These are phyloP conservation scores for Spinus pinus DNA, from an alignment of 2,797 vertebrate genomes.

Conservation along the genomic window DNA sequence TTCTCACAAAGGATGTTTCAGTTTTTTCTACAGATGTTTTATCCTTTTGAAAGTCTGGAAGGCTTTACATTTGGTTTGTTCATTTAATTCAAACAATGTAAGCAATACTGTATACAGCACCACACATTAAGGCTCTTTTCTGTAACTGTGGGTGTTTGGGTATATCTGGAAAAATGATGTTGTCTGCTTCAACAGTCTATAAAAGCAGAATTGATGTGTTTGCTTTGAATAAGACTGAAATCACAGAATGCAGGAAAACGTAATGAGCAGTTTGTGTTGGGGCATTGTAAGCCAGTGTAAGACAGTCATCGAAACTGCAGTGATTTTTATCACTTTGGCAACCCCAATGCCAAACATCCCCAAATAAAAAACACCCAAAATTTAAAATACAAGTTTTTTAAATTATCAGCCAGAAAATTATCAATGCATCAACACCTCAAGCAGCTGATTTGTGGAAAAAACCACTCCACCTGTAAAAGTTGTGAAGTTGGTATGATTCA, in stretches of 20 bases:
- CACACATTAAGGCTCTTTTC: background rate
- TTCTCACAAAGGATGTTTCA: background rate
- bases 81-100: background rate
- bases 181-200: background rate
- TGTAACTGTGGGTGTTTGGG: background rate
- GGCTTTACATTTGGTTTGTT: background rate
- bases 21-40: background rate
- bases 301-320: background rate
- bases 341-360: background rate
- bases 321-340: background rate
- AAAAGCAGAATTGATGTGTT: background rate
- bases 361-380: background rate
- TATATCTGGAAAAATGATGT: background rate
- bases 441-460: background rate
- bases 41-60: background rate
- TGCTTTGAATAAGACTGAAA: background rate
- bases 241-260: background rate
- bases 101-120: background rate
- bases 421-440: background rate
- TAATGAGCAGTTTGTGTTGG: background rate
- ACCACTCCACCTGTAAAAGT: background rate
- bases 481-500: background rate
- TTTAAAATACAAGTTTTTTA: background rate
- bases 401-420: background rate
- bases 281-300: background rate